phyloP scores from a whole-genome alignment of 2,797 vertebrate genomes.

The Caiman crocodilus region DNA sequence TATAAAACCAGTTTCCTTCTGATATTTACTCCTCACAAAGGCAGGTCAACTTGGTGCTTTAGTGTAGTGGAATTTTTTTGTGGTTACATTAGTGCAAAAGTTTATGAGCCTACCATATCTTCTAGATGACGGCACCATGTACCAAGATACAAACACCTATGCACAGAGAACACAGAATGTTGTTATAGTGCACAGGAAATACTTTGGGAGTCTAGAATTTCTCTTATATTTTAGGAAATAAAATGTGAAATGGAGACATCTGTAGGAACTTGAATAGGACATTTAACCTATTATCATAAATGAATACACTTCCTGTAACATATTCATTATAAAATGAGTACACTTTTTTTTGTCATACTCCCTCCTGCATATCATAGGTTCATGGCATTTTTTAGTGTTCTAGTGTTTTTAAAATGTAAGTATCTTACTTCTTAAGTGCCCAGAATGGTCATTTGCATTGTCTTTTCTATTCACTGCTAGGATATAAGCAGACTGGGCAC shows the following conservation, averaged over 20 bases:
- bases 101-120: neutral
- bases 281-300: too few species aligned
- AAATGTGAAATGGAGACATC: neutral
- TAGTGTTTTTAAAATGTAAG: neutral
- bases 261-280: neutral
- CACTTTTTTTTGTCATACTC: neutral
- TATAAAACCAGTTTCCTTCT: neutral
- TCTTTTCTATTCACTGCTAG: neutral
- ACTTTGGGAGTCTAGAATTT: neutral
- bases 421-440: neutral
- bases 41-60: neutral
- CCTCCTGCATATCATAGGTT: neutral
- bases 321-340: neutral
- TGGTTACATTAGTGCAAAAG: neutral
- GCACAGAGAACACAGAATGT: neutral
- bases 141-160: neutral
- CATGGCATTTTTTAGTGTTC: neutral
- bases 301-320: neutral
- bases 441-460: neutral
- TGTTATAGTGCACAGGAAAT: neutral
- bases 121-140: neutral
- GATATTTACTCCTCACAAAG: neutral
- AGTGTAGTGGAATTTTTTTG: neutral
- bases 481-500: neutral
- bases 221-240: neutral